Evolutionary conservation across 2,113 vertebrate genomes (phyloP), one percentile per base, ranked within the genome.

Genomic region (Oncorhynchus clarkii): DNA sequence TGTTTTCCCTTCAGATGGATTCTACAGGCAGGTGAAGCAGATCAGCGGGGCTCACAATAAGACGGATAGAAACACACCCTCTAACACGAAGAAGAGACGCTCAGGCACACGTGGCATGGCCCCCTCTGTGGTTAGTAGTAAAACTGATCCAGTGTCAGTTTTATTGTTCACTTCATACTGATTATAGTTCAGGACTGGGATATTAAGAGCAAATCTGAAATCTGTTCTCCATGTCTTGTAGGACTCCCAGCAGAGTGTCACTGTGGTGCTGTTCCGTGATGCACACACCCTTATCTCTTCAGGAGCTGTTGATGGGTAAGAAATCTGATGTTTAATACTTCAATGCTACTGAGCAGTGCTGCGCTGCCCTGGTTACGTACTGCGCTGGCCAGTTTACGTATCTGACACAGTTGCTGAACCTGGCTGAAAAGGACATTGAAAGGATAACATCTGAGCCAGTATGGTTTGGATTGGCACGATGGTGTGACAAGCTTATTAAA

Each of bases 191-290:
- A 2, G 39, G 39, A 45, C 59, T 5, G 59, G 59, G 59, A 57
- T 45, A 65, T 9, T 2, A 26, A 54, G 48, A 8, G 7, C 66
- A 51, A 27, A 82, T 70, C 34, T 66, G 39, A 45, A 45, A 11
- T 11, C 39, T 45, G 9, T 45, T 45, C 65, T 59, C 1, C 34
- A 7, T 71, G 29, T 70, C 29, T 70, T 65, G 51, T 85, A 99
- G 98, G 97, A 98, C 82, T 95, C 94, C 72, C 96, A 98, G 87
- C 97, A 99, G 88, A 98, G 97, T 48, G 97, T 99, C 71, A 99
- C 98, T 0, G 97, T 96, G 77, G 97, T 99, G 80, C 82, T 99
- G 77, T 96, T 99, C 88, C 95, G 94, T 72, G 96, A 98, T 0
- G 93, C 98, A 70, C 93, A 97, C 85, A 97, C 93, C 1, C 93